Evolutionary conservation across 2,113 vertebrate genomes (phyloP).

Genomic region (Suncus etruscus): DNA sequence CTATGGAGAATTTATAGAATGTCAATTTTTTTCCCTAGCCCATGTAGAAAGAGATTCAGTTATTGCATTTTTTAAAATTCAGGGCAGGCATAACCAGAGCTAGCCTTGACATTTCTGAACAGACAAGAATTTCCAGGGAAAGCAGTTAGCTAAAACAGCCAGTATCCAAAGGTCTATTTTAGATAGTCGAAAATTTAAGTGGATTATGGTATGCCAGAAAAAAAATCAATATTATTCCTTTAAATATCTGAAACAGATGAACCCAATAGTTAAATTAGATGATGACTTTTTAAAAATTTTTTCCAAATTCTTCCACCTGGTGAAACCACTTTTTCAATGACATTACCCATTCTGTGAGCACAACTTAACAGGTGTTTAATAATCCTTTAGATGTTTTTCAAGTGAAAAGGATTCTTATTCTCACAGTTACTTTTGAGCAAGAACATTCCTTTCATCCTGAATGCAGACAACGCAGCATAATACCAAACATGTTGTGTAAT

Average conservation of each 20-base stretch:
- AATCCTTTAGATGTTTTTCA: constrained; percentile 51
- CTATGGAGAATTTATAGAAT: constrained; percentile 80
- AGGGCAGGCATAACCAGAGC: constrained; percentile 80
- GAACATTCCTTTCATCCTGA: constrained; percentile 46
- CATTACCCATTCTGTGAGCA: constrained; percentile 51
- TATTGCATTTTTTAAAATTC: constrained; percentile 86
- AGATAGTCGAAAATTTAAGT: constrained; percentile 64
- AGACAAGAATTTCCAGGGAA: constrained; percentile 75
- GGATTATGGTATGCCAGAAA: constrained; percentile 56
- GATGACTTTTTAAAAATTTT: constrained; percentile 70
- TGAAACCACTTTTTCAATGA: constrained; percentile 67
- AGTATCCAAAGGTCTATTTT: constrained; percentile 42
- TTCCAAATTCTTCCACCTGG: constrained; percentile 67
- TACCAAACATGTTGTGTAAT: background rate
- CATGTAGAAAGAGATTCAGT: constrained; percentile 76
- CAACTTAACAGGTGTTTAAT: constrained; percentile 66
- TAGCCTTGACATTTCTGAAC: constrained; percentile 81
- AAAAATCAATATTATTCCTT: constrained; percentile 65
- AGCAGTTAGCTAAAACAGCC: constrained; percentile 61
- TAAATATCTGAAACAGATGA: constrained; percentile 70
- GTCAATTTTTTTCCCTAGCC: constrained; percentile 67
- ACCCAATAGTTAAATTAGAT: constrained; percentile 75
- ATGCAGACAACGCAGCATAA: constrained; percentile 50
- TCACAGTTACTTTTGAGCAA: constrained; percentile 57
- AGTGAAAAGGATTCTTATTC: constrained; percentile 76